Conservation (phyloP, 2,797 vertebrate species). For the Esox masquinongy region DNA sequence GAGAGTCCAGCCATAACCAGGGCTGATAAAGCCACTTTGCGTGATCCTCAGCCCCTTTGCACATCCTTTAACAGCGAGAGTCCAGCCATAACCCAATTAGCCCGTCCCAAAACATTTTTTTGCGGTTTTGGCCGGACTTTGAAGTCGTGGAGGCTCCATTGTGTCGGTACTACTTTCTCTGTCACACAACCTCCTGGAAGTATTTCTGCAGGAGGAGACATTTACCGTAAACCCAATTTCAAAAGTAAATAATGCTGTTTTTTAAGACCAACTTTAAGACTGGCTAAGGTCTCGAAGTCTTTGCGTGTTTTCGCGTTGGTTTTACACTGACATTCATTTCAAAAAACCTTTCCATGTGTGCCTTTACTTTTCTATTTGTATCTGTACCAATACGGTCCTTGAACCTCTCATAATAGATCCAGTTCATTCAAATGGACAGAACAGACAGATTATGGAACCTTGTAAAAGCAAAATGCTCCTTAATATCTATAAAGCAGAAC, state of each 20-base stretch:
- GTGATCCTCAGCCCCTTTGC: slow-evolving; percentile 33
- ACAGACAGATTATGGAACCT: slow-evolving; percentile 16
- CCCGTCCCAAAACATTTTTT: slow-evolving; percentile 30
- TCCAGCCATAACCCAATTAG: slow-evolving; percentile 40
- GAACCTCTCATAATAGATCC: slow-evolving; percentile 24
- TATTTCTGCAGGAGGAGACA: slow-evolving; percentile 29
- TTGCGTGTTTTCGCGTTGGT: slow-evolving; percentile 42
- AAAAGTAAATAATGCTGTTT: slow-evolving; percentile 21
- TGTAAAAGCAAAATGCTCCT: slow-evolving; percentile 16
- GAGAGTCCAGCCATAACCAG: no score
- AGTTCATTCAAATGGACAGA: slow-evolving; percentile 38
- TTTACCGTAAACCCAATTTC: slow-evolving; percentile 42
- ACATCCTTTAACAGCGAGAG: slow-evolving; percentile 38
- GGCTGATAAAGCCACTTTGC: slow-evolving; percentile 32
- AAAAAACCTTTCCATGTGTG: slow-evolving; percentile 21
- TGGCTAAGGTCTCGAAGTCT: slow-evolving; percentile 25
- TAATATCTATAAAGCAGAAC: background rate
- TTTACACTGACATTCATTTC: slow-evolving; percentile 44
- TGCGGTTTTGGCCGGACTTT: slow-evolving; percentile 32
- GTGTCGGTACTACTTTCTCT: slow-evolving; percentile 32
- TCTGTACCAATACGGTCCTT: slow-evolving; percentile 16
- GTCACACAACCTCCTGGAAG: slow-evolving; percentile 39
- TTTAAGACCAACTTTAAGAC: slow-evolving; percentile 11
- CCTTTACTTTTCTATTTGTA: slow-evolving; percentile 8
- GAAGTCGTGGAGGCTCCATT: slow-evolving; percentile 31